Evolutionary conservation across 1,140 invertebrate species (phyloP).

Genomic region (Eubasilissa regina): DNA sequence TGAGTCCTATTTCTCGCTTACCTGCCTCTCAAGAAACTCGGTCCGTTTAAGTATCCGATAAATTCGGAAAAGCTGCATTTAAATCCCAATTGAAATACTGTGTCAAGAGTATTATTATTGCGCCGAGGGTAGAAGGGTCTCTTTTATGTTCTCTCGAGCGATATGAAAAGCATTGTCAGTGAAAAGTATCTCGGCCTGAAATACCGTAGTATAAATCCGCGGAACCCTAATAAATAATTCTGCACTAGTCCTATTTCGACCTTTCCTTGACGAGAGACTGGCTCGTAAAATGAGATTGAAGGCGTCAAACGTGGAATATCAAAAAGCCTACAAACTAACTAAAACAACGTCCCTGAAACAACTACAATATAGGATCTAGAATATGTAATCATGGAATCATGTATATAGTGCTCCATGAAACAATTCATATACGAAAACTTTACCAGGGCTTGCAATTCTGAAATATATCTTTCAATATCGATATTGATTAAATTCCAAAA

Average conservation of each 20-base stretch:
- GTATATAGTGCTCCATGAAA: too few relatives aligned
- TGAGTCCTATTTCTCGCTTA: too few relatives aligned
- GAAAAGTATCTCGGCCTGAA: constrained; percentile 15
- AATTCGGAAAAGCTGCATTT: too few relatives aligned
- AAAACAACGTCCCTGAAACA: not conserved
- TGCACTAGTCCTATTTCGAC: not conserved
- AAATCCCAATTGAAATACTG: too few relatives aligned
- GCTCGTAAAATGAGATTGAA: constrained; percentile 24
- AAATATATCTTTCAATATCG: too few relatives aligned
- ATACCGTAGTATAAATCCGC: constrained; percentile 30
- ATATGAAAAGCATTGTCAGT: constrained; percentile 31
- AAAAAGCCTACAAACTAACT: not conserved
- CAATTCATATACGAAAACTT: too few relatives aligned
- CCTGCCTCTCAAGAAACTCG: too few relatives aligned
- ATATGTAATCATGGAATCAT: too few relatives aligned
- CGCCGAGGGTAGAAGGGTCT: not conserved
- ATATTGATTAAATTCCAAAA: too few relatives aligned
- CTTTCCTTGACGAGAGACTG: constrained; percentile 5
- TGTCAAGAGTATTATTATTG: not conserved
- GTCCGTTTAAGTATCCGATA: too few relatives aligned
- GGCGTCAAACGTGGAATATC: not conserved
- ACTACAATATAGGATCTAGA: too few relatives aligned
- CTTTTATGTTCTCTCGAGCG: constrained; percentile 19
- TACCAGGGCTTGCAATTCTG: too few relatives aligned
- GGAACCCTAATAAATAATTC: constrained; percentile 38